Percentiles rank a stretch among this genome's conserved stretches.
Conservation (phyloP, 2,113 vertebrate genomes). For the Carassius auratus region DNA sequence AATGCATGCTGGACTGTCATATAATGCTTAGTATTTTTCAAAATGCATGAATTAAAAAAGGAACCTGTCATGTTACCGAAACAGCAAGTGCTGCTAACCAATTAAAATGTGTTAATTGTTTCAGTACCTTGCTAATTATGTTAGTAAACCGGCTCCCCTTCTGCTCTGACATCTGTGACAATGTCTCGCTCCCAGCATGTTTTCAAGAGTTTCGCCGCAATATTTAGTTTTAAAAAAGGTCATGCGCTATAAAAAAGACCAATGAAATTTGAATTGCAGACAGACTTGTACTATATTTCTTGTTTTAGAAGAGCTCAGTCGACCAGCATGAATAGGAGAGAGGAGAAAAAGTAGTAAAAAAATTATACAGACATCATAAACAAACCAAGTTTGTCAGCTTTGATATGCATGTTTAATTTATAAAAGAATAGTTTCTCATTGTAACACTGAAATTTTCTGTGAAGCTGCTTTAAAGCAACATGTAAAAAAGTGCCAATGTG, state of each 20-base stretch:
- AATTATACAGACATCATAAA: neutral
- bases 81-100: neutral
- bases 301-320: neutral
- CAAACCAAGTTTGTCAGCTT: neutral
- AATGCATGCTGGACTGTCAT: neutral
- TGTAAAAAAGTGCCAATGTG: neutral
- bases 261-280: neutral
- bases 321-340: too few relatives aligned
- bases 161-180: slow-evolving; percentile 6
- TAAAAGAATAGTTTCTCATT: too few relatives aligned
- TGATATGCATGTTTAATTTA: neutral
- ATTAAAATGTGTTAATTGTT: slow-evolving; percentile 16
- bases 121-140: neutral
- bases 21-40: neutral
- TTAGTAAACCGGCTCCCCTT: slow-evolving; percentile 10
- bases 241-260: neutral
- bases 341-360: too few relatives aligned
- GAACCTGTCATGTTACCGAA: neutral
- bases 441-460: too few relatives aligned
- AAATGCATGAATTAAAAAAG: neutral
- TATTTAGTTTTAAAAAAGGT: neutral
- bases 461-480: neutral
- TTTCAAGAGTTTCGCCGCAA: neutral
- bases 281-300: neutral
- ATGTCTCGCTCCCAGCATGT: neutral